Conservation (phyloP, 2,888 invertebrate genomes). For the Nephrotoma flavescens region DNA sequence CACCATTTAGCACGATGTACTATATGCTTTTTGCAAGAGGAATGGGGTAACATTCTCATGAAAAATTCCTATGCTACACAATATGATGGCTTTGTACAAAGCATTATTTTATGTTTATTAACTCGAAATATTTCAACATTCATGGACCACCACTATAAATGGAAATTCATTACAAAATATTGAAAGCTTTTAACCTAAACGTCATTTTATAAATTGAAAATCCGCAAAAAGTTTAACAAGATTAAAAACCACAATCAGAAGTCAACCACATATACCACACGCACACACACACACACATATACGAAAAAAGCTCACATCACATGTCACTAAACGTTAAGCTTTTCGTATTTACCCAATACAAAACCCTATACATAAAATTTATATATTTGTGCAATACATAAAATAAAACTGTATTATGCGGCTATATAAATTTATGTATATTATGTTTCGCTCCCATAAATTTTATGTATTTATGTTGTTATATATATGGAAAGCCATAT, state of each 20-base stretch:
- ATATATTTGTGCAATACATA: not conserved
- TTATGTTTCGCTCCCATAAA: not conserved
- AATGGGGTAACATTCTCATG: too few species aligned
- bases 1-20: too few species aligned
- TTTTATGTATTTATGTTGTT: not conserved
- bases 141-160: too few species aligned
- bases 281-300: not conserved
- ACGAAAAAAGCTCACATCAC: not conserved
- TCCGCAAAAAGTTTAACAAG: not conserved
- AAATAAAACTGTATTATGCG: not conserved
- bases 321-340: not conserved
- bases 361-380: not conserved
- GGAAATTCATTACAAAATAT: too few species aligned
- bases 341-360: not conserved
- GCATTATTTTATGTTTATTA: too few species aligned
- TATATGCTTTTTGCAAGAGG: too few species aligned
- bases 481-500: not conserved
- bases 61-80: too few species aligned
- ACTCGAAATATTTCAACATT: too few species aligned
- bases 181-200: not conserved
- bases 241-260: not conserved
- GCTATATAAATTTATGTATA: not conserved
- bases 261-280: not conserved
- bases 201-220: not conserved
- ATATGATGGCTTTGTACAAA: too few species aligned